These are phyloP conservation scores for Limnephilus lunatus DNA, from an alignment of 2,888 invertebrate genomes.

Conservation along the genomic window DNA sequence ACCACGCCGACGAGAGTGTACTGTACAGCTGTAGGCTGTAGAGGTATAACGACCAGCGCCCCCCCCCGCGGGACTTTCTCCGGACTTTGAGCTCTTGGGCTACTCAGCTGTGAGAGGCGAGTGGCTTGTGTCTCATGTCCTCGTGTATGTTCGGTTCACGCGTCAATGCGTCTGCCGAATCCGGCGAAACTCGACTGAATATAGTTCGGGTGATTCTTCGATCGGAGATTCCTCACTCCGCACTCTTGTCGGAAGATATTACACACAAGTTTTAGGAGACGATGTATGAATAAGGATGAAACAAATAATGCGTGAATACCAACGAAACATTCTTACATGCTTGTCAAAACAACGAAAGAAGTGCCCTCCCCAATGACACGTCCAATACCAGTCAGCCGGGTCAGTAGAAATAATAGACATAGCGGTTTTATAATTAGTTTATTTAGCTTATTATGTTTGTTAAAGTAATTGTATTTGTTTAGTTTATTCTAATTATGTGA, in stretches of 20 bases:
- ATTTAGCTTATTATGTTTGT: neutral
- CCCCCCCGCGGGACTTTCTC: neutral
- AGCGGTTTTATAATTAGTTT: neutral
- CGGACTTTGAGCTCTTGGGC: neutral
- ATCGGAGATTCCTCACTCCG: neutral
- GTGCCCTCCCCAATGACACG: neutral
- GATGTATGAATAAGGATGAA: no score
- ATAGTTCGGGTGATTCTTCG: neutral
- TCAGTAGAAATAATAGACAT: neutral
- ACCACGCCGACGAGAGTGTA: neutral
- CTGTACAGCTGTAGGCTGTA: neutral
- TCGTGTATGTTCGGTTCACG: neutral
- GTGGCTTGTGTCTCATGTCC: neutral
- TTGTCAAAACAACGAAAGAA: neutral
- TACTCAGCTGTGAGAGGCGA: no score
- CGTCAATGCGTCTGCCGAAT: neutral
- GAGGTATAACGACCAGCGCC: neutral
- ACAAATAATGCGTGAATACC: no score
- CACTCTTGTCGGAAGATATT: no score
- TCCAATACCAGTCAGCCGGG: neutral
- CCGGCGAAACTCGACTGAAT: neutral
- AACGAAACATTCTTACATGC: no score
- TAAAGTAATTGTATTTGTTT: neutral
- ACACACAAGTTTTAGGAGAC: no score
- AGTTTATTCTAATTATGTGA: neutral